A percentile compares a stretch with the other conserved stretches of the same genome.
These are phyloP conservation scores for Cephonodes hylas DNA, from an alignment of 2,888 invertebrate species.

Conservation along the genomic window DNA sequence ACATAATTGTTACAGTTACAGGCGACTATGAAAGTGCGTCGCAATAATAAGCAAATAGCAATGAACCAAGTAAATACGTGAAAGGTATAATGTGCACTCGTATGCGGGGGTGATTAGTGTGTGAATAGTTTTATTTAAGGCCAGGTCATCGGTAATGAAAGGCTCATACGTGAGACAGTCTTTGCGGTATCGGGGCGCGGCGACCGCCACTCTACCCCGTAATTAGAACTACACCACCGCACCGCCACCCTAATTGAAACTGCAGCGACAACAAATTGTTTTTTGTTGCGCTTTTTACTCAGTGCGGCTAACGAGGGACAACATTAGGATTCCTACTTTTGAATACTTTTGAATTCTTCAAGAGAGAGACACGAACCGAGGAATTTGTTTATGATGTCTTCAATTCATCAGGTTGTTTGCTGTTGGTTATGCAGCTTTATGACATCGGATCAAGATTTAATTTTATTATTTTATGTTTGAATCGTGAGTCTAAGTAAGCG, in stretches of 20 bases:
- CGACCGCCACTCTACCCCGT: constrained; percentile 24
- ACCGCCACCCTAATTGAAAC: constrained; percentile 59
- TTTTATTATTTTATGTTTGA: background rate
- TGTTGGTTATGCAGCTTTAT: background rate
- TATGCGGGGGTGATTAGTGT: background rate
- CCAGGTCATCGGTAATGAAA: background rate
- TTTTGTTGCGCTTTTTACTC: constrained; percentile 32
- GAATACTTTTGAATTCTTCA: background rate
- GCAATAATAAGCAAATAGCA: too few relatives aligned
- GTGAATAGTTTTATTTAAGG: background rate
- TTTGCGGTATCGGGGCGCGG: constrained; percentile 7
- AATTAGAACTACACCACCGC: constrained; percentile 43
- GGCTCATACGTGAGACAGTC: constrained; percentile 1
- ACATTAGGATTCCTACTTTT: constrained; percentile 23
- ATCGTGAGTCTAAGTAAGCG: too few relatives aligned
- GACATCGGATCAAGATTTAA: background rate
- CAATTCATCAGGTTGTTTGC: background rate
- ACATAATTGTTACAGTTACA: too few relatives aligned
- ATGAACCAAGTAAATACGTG: background rate
- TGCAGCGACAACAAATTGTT: constrained; percentile 40
- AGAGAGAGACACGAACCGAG: background rate
- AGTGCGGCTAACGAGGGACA: constrained; percentile 47
- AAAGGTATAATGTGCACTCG: background rate
- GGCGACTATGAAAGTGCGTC: too few relatives aligned
- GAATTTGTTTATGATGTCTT: background rate